A percentile compares a stretch with the other conserved stretches of the same genome.
Evolutionary conservation across 2,113 vertebrate genomes (phyloP).

Genomic region (Cygnus buccinator): DNA sequence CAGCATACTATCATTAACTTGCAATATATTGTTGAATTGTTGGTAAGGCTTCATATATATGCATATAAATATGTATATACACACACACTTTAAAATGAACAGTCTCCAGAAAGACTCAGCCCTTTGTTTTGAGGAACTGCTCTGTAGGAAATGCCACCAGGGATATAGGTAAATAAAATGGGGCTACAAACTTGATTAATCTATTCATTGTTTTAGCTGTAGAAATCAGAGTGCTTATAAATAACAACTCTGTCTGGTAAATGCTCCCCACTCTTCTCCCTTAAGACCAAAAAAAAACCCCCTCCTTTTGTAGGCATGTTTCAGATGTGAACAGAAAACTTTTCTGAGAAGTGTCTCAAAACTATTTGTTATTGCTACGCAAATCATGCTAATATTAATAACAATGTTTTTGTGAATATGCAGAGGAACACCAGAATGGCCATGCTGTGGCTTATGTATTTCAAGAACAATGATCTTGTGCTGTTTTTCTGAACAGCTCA

Average conservation of each 20-base stretch:
- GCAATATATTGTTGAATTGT: neutral
- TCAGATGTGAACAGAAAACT: neutral
- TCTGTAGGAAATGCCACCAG: neutral
- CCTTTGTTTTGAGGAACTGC: neutral
- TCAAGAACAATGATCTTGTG: neutral
- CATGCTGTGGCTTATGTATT: neutral
- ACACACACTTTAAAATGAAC: neutral
- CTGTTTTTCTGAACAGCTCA: neutral
- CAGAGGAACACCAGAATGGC: neutral
- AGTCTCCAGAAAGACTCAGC: neutral
- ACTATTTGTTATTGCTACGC: neutral
- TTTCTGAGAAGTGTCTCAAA: neutral
- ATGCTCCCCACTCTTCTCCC: rapidly evolving
- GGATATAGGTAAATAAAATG: neutral
- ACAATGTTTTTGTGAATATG: neutral
- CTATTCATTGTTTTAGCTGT: neutral
- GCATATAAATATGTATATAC: rapidly evolving
- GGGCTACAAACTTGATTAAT: neutral
- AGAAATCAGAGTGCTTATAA: neutral
- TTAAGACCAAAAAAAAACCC: neutral
- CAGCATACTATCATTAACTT: neutral
- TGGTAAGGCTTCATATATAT: neutral
- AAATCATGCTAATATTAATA: neutral
- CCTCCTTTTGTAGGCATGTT: neutral
- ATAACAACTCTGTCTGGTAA: neutral